These are phyloP conservation scores for Littorina saxatilis DNA, from an alignment of 1,140 invertebrate species.

Conservation along the genomic window DNA sequence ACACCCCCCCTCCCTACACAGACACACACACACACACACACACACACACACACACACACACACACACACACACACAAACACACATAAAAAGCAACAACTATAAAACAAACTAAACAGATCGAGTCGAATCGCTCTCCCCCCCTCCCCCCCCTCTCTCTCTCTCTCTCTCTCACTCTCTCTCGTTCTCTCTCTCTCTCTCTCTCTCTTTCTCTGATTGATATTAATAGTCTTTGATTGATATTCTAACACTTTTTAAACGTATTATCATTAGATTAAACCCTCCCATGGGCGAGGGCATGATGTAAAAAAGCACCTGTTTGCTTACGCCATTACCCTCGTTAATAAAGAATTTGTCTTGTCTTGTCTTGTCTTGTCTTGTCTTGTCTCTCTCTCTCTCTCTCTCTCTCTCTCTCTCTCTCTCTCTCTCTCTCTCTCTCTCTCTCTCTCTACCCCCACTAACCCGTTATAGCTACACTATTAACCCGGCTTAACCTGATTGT, in stretches of 20 bases:
- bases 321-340: too few relatives aligned
- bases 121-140: background rate
- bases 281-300: too few relatives aligned
- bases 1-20: too few relatives aligned
- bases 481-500: too few relatives aligned
- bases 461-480: too few relatives aligned
- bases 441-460: background rate
- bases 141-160: background rate
- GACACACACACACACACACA: constrained; percentile 3
- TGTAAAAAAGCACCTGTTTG: too few relatives aligned
- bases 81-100: too few relatives aligned
- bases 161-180: constrained; percentile 18
- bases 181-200: constrained; percentile 9
- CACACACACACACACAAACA: too few relatives aligned
- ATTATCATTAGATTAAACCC: too few relatives aligned
- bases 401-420: background rate
- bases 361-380: background rate
- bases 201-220: background rate
- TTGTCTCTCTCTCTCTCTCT: background rate
- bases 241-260: too few relatives aligned
- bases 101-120: too few relatives aligned
- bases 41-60: too few relatives aligned
- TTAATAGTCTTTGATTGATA: background rate
- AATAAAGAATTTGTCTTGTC: background rate
- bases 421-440: constrained; percentile 13